Conservation (phyloP, 2,888 invertebrate species). For the Salticus scenicus region DNA sequence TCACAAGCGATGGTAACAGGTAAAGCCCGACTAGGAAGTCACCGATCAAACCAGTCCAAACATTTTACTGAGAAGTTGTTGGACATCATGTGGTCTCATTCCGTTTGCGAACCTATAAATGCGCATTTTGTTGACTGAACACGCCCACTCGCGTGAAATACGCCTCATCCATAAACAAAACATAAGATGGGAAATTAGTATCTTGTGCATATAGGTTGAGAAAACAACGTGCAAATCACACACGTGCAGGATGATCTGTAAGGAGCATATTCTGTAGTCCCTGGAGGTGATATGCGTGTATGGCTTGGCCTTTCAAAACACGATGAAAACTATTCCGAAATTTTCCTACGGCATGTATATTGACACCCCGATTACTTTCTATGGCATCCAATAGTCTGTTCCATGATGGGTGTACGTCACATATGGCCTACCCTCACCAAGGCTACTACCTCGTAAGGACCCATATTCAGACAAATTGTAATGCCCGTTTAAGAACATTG, state of each 20-base stretch:
- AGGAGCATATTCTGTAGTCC: neutral
- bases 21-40: neutral
- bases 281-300: neutral
- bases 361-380: neutral
- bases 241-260: too few species aligned
- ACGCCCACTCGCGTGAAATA: too few species aligned
- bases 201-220: too few species aligned
- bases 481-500: neutral
- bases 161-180: too few species aligned
- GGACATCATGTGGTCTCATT: too few species aligned
- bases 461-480: conserved; percentile 20
- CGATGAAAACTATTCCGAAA: neutral
- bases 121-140: too few species aligned
- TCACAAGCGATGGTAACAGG: neutral
- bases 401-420: neutral
- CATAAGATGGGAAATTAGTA: too few species aligned
- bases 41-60: neutral
- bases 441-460: neutral
- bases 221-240: too few species aligned
- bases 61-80: neutral
- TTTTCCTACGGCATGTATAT: neutral
- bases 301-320: neutral
- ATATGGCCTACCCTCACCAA: conserved; percentile 4
- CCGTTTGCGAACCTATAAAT: too few species aligned
- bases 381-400: neutral